Base-by-base conservation (phyloP, 1,140 invertebrate species). In the Tigriopus japonicus region DNA sequence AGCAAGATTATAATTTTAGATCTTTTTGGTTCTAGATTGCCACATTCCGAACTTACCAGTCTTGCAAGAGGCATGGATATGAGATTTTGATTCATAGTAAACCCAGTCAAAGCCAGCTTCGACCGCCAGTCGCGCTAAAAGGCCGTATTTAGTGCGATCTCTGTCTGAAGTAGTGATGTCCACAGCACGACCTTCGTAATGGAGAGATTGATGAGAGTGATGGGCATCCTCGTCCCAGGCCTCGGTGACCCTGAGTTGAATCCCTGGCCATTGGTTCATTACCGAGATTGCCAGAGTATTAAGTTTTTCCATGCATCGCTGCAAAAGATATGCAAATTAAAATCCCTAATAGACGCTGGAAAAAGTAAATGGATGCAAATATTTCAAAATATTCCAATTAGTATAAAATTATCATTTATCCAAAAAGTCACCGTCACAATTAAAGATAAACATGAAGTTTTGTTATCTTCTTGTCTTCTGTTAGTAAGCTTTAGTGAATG, bases 91-190 rank as follows among this genome's bases (percentile, higher is more conserved):
- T 72, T 95, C 90, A 71, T 95, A 97, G 73, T 88, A 93, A 19
- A 98, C 93, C 92, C 91, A 97, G 76, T 96, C 91, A 78, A 97
- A 97, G 65, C 92, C 92, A 12, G 92, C 90, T 72, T 96, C 87
- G 21, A 94, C 86, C 0, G 92, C 92, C n/a, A 97, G 77, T 42
- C 92, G 75, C 0, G 92, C 92, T 63, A 97, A 74, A 86, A 95
- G 91, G 45, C 92, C 92, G 71, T 92, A 89, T 74, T 95, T 95
- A 67, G 85, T 81, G 42, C 83, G 75, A 72, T 97, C 90, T 19
- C 85, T 77, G 75, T 96, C 93, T 53, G 85, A 88, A 55, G 92
- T 96, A 21, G 88, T 90, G 63, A 96, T 83, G 75, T 96, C 92
- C 41, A 96, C 89, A 0, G 92, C 92, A 13, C 92, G 76, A 6